Evolutionary conservation across 2,888 invertebrate genomes (phyloP), one percentile per base, ranked within the genome.

Genomic region (Cantharis rustica): DNA sequence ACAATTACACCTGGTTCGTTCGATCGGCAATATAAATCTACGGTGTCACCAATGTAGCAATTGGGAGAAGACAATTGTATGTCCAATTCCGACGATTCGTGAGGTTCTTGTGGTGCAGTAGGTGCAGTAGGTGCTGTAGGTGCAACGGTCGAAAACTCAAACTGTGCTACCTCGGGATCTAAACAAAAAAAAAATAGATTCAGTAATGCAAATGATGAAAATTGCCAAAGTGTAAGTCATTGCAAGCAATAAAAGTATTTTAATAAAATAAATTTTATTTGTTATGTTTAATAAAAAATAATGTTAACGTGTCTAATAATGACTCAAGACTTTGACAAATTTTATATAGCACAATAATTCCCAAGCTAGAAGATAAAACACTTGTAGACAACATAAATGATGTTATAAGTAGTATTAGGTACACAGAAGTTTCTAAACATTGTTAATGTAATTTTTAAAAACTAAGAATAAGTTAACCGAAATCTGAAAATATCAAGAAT

Each of bases 1-100:
- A 92, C 89, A 16, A 89, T 88, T 0, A 91, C 90, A n/a, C 89
- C 87, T 1, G 88, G 83, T 75, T 91, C 91, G 20, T 87, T 88
- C 2, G 91, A 92, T n/a, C 90, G 89, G 84, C 95, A 95, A 27
- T 90, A 89, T 9, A 95, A 87, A 82, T 93, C 92, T 3, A 93
- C 88, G 69, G 89, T 90, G 75, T 93, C 92, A 1, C 94, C 94
- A 61, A 90, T 88, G 76, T 89, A 89, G 11, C 91, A 87, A 11
- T 89, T 85, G 62, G 90, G 89, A 71, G 88, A 87, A 2, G 88
- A 86, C 17, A 87, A 83, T 69, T 86, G 86, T 15, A 89, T 85
- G 77, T 82, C 86, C 16, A 89, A 71, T 16, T 82, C 61, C 0
- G 64, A 27, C 27, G 61, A 70, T 13, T 26, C 31, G 5, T 7